Base-by-base conservation (phyloP, 2,888 invertebrate genomes). In the Drosophila antonietae region DNA sequence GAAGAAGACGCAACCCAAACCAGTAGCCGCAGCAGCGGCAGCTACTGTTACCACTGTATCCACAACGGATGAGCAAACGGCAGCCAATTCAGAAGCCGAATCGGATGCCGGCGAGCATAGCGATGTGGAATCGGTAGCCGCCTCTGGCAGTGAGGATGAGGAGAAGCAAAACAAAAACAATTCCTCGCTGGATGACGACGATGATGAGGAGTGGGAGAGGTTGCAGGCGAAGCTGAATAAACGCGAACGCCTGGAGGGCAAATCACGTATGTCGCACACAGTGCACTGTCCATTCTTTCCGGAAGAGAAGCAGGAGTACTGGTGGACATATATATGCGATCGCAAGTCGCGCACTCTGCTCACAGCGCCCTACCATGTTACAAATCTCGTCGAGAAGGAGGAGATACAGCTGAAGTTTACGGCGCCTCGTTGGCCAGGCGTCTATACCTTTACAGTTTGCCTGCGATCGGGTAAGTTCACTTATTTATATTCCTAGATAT, bases 261-360 rank as follows among this genome's bases (percentile, higher is more conserved):
- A 97, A 90, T 98, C 98, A 53, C 98, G 98, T 93, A 95, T 96
- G 83, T 99, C 99, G 15, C 99, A 99, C 92, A 94, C 96, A n/a
- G 99, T 99, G 33, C 99, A 99, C 93, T 97, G 98, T 93, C 99
- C 99, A 0, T 96, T 96, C 92, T 99, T 97, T 93, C 98, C 99
- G 6, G 96, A 96, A 93, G 96, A 96, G 80, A 98, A 99, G 92
- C 98, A 98, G 92, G 99, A 99, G 93, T 99, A 97, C 93, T 99
- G 99, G 99, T 99, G 99, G 99, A 96, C 99, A 78, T 99, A 99
- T 93, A 96, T 99, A 84, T 97, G 97, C 93, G 99, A 99, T 94
- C 95, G 97, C 88, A 99, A 98, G 93, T 97, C 97, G 80, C 96
- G 96, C 91, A 96, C 97, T 73, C 93, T 99, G 84, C 95, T 99